Evolutionary conservation across 2,888 invertebrate genomes (phyloP).

Genomic region (Xestoiulus laeticollis): DNA sequence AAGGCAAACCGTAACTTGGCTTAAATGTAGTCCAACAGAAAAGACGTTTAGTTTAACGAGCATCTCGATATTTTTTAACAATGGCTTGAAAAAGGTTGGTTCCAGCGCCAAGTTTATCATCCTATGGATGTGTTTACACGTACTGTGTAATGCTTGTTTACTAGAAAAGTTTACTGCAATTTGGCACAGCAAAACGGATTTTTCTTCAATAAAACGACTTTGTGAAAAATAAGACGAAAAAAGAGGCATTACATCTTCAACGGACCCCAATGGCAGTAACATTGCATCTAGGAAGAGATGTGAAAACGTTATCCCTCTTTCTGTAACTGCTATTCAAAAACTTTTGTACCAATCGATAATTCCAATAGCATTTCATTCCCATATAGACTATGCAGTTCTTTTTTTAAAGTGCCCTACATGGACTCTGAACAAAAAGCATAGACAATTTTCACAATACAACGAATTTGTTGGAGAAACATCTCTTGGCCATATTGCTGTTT

Average conservation of each 20-base stretch:
- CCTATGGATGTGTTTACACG: conserved; percentile 3
- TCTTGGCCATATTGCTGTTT: conserved; percentile 34
- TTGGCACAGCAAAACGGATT: conserved; percentile 23
- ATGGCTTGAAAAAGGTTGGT: background rate
- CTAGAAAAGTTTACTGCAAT: conserved; percentile 13
- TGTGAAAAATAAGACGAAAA: background rate
- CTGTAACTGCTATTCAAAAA: conserved; percentile 41
- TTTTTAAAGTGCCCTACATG: conserved; percentile 31
- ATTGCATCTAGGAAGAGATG: conserved; percentile 4
- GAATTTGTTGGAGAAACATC: conserved; percentile 38
- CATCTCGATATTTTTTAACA: background rate
- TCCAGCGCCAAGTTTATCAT: background rate
- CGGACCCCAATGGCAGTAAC: background rate
- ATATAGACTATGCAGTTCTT: conserved; percentile 15
- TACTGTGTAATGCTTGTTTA: background rate
- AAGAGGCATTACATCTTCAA: conserved; percentile 14
- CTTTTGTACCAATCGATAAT: conserved; percentile 41
- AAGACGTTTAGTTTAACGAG: conserved; percentile 29
- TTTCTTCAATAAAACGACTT: conserved; percentile 30
- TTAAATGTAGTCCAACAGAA: background rate
- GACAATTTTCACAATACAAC: conserved; percentile 29
- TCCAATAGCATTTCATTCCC: conserved; percentile 38
- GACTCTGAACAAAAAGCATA: conserved; percentile 27
- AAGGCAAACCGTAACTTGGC: background rate
- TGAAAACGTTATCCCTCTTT: background rate